Evolutionary conservation across 2,888 invertebrate species (phyloP).

Genomic region (Diabrotica balteata): DNA sequence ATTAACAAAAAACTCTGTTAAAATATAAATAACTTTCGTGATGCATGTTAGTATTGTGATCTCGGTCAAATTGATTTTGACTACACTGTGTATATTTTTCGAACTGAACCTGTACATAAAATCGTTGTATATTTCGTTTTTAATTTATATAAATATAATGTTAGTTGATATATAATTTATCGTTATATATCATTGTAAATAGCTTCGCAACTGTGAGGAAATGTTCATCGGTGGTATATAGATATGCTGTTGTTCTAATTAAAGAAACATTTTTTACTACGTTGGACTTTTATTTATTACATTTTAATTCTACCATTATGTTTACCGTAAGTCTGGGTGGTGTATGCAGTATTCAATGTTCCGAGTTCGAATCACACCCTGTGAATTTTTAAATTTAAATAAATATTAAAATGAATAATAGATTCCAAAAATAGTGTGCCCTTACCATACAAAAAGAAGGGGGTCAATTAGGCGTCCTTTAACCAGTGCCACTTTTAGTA

Average conservation of each 20-base stretch:
- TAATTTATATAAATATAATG: constrained; percentile 47
- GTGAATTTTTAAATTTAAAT: too few relatives aligned
- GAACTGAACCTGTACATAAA: constrained; percentile 55
- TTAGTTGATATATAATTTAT: constrained; percentile 23
- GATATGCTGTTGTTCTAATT: constrained; percentile 55
- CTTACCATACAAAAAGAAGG: too few relatives aligned
- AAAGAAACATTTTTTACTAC: constrained; percentile 27
- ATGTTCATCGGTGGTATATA: constrained; percentile 53
- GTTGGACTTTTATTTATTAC: constrained; percentile 5
- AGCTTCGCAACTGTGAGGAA: constrained; percentile 55
- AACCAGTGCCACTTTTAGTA: too few relatives aligned
- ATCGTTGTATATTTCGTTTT: constrained; percentile 50
- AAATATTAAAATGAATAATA: too few relatives aligned
- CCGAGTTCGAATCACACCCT: too few relatives aligned
- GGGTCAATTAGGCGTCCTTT: too few relatives aligned
- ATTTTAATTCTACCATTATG: too few relatives aligned
- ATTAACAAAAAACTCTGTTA: neutral
- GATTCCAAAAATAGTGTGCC: too few relatives aligned
- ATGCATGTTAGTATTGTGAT: constrained; percentile 55
- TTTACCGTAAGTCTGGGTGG: too few relatives aligned
- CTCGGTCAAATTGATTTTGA: constrained; percentile 52
- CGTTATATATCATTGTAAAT: constrained; percentile 57
- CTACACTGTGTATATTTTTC: constrained; percentile 40
- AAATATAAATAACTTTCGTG: constrained; percentile 42
- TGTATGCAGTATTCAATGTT: too few relatives aligned